These are phyloP conservation scores for Cavia porcellus DNA, from an alignment of 2,113 vertebrate species.

Conservation along the genomic window DNA sequence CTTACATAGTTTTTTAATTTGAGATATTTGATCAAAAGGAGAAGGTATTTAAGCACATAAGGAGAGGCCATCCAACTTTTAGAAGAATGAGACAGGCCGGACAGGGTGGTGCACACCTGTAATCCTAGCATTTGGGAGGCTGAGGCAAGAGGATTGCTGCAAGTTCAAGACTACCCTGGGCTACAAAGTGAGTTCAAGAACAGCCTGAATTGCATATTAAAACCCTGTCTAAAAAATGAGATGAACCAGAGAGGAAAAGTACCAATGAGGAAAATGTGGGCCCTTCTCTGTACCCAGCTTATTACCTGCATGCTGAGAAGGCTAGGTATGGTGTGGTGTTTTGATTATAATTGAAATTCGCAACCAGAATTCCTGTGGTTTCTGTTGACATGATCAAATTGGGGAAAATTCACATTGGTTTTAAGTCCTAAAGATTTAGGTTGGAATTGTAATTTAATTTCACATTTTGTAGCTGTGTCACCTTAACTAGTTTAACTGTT, in stretches of 20 bases:
- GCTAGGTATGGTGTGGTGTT: not conserved
- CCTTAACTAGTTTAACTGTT: constrained; percentile 29
- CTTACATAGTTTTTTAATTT: not conserved
- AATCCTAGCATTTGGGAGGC: not conserved
- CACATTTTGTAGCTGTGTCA: constrained; percentile 15
- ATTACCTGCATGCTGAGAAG: not conserved
- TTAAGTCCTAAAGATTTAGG: not conserved
- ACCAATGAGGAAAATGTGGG: not conserved
- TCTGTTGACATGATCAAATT: constrained; percentile 24
- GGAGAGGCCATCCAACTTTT: not conserved
- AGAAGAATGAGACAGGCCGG: not conserved
- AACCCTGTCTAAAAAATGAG: not conserved
- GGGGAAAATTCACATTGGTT: not conserved
- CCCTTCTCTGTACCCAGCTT: not conserved
- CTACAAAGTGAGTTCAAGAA: too few species aligned
- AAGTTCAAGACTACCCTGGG: not conserved
- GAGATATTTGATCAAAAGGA: not conserved
- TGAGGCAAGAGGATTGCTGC: not conserved
- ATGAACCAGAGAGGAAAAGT: not conserved
- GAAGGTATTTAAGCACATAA: not conserved
- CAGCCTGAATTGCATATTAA: not conserved
- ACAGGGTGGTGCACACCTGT: not conserved
- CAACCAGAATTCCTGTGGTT: not conserved
- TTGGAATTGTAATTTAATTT: constrained; percentile 8
- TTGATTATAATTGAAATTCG: not conserved